These are phyloP conservation scores for Dasysyrphus albostriatus DNA, from an alignment of 2,888 invertebrate genomes.

Conservation along the genomic window DNA sequence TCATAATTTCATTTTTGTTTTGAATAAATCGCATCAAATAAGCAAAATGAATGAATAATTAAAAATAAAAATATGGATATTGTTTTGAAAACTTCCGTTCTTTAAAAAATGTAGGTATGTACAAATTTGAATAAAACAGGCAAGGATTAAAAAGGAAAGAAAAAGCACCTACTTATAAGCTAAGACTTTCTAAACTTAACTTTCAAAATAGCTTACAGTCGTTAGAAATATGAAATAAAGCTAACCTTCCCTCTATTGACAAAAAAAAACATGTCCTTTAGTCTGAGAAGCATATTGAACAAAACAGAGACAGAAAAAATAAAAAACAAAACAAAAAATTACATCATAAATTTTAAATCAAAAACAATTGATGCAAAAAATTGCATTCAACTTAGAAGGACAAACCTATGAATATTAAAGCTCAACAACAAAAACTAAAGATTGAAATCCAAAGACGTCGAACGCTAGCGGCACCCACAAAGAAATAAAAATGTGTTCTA, in stretches of 20 bases:
- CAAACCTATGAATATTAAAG: conserved; percentile 61
- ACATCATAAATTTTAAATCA: conserved; percentile 74
- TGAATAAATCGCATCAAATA: too few species aligned
- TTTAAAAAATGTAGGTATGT: too few species aligned
- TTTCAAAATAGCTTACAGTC: neutral
- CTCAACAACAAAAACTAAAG: conserved; percentile 15
- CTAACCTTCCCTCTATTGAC: neutral
- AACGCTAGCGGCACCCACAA: conserved; percentile 16
- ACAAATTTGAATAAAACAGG: too few species aligned
- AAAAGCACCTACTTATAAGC: neutral
- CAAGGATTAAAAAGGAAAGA: too few species aligned
- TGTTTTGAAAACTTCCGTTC: too few species aligned
- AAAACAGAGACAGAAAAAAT: conserved; percentile 4
- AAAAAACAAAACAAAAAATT: conserved; percentile 36
- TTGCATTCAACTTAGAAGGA: conserved; percentile 67
- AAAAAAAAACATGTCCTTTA: neutral
- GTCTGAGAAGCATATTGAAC: conserved; percentile 12
- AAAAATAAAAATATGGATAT: too few species aligned
- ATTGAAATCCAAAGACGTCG: conserved; percentile 23
- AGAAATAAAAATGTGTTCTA: conserved; percentile 43
- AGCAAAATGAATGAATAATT: too few species aligned
- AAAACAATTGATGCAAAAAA: conserved; percentile 76
- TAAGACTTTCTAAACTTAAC: neutral
- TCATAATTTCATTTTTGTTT: too few species aligned
- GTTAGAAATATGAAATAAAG: neutral